These are phyloP conservation scores for Channa maculata DNA, from an alignment of 2,113 vertebrate species.

Conservation along the genomic window DNA sequence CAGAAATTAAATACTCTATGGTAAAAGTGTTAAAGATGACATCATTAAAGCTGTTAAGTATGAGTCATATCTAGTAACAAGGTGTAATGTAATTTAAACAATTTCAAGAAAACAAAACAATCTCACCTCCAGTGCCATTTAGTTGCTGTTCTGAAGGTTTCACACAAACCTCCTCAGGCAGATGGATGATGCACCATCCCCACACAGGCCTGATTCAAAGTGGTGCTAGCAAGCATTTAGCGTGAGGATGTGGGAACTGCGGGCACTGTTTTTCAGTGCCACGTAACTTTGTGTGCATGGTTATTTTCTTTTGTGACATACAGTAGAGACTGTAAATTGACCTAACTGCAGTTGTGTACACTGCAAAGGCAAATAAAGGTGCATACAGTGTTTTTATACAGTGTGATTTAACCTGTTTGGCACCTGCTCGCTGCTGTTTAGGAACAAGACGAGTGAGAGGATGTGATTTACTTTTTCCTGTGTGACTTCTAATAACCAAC, in stretches of 20 bases:
- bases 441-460: not conserved
- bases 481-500: not conserved
- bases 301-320: too few species aligned
- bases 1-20: not conserved
- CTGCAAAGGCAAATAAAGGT: too few species aligned
- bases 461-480: constrained; percentile 17
- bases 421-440: not conserved
- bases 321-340: too few species aligned
- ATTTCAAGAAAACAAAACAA: too few species aligned
- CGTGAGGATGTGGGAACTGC: not conserved
- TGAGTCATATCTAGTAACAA: too few species aligned
- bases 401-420: too few species aligned
- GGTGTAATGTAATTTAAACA: too few species aligned
- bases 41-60: too few species aligned
- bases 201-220: not conserved
- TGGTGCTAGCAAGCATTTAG: not conserved
- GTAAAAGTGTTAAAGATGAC: too few species aligned
- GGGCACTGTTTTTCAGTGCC: not conserved
- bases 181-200: not conserved
- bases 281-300: not conserved
- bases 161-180: not conserved
- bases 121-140: not conserved
- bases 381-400: too few species aligned
- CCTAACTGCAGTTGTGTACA: too few species aligned
- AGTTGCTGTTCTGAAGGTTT: not conserved